Percentiles rank a stretch among this genome's conserved stretches.
These are phyloP conservation scores for Alsophila aescularia DNA, from an alignment of 2,888 invertebrate genomes.

Conservation along the genomic window DNA sequence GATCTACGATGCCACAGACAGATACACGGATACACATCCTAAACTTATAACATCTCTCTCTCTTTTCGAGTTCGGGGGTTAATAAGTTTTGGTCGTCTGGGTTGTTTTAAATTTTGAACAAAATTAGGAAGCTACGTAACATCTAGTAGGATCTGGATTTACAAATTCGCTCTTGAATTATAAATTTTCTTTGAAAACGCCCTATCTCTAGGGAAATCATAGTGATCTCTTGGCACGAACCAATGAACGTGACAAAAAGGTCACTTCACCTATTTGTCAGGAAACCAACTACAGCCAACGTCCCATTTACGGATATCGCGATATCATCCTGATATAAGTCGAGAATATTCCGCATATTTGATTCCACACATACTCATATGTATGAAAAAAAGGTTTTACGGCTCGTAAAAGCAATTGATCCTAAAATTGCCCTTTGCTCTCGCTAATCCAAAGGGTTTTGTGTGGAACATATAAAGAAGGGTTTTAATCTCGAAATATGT, in stretches of 20 bases:
- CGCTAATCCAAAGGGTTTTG: constrained; percentile 43
- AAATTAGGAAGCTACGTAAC: too few relatives aligned
- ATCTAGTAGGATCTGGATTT: too few relatives aligned
- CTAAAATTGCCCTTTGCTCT: constrained; percentile 58
- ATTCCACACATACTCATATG: constrained; percentile 56
- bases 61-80: too few relatives aligned
- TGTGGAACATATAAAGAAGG: constrained; percentile 39
- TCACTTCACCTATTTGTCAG: constrained; percentile 1
- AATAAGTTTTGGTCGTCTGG: too few relatives aligned
- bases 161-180: too few relatives aligned
- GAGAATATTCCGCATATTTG: constrained; percentile 44
- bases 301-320: constrained; percentile 17
- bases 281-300: constrained; percentile 2
- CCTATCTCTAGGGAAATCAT: neutral
- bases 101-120: too few relatives aligned
- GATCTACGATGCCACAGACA: too few relatives aligned
- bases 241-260: neutral
- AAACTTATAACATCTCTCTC: too few relatives aligned
- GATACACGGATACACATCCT: too few relatives aligned
- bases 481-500: constrained; percentile 38
- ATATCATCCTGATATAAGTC: constrained; percentile 24
- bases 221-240: too few relatives aligned
- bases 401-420: constrained; percentile 72
- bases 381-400: constrained; percentile 66
- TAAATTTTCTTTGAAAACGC: neutral